phyloP scores from a whole-genome alignment of 2,888 invertebrate species.

The Chymomyza procnemis region DNA sequence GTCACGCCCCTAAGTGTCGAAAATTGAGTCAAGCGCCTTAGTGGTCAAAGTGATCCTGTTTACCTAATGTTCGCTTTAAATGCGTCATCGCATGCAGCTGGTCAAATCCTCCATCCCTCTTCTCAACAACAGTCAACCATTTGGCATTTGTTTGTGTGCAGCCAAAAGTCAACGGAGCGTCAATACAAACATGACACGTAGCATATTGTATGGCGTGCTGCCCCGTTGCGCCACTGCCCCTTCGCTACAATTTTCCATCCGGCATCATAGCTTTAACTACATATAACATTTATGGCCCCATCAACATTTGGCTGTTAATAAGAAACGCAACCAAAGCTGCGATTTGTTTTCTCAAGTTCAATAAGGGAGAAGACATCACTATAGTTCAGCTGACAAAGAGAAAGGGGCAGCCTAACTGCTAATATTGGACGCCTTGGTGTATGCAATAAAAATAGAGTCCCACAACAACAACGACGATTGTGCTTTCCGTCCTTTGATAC shows the following conservation, averaged over 20 bases:
- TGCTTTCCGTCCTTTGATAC: constrained; percentile 59
- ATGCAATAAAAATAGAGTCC: constrained; percentile 50
- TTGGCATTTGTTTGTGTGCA: constrained; percentile 53
- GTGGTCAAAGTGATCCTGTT: constrained; percentile 6
- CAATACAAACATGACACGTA: constrained; percentile 70
- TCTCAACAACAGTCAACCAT: constrained; percentile 33
- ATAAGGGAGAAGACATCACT: constrained; percentile 42
- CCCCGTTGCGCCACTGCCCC: background rate
- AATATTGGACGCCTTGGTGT: constrained; percentile 55
- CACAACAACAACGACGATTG: constrained; percentile 29
- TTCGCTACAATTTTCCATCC: background rate
- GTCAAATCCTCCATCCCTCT: background rate
- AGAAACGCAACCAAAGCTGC: constrained; percentile 74
- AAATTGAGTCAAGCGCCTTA: constrained; percentile 12
- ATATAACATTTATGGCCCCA: background rate
- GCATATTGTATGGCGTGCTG: constrained; percentile 59
- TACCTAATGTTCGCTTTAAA: constrained; percentile 26
- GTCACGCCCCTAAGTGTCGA: constrained; percentile 38
- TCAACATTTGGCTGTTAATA: constrained; percentile 62
- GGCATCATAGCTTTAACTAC: background rate
- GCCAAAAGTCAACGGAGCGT: constrained; percentile 68
- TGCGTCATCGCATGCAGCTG: constrained; percentile 42
- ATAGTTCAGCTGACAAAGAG: constrained; percentile 5
- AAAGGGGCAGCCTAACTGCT: constrained; percentile 35
- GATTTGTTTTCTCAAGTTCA: constrained; percentile 76